Percentiles rank a stretch among this genome's conserved stretches.
Evolutionary conservation across 2,113 vertebrate species (phyloP).

Genomic region (Geococcyx californianus): DNA sequence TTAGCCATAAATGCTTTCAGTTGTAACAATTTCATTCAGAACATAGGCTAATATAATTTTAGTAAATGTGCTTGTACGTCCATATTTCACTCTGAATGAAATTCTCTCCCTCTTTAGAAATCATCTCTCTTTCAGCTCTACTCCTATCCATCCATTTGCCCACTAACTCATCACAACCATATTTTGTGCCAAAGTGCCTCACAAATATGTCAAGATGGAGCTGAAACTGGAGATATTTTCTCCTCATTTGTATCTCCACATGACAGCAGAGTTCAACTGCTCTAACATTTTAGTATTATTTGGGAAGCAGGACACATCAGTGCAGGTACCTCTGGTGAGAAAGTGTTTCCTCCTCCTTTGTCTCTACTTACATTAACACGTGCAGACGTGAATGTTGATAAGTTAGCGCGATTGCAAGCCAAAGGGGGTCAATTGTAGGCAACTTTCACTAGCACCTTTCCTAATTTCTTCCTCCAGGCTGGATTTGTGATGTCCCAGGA

Average conservation of each 20-base stretch:
- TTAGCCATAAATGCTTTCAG: background rate
- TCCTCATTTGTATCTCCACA: background rate
- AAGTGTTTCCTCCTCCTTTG: background rate
- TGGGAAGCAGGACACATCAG: background rate
- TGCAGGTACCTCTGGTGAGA: background rate
- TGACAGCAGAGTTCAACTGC: background rate
- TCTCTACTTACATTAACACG: background rate
- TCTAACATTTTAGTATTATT: background rate
- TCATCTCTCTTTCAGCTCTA: background rate
- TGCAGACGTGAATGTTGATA: background rate
- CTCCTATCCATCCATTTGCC: background rate
- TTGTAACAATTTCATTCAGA: background rate
- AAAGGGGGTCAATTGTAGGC: background rate
- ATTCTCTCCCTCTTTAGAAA: background rate
- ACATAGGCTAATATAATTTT: background rate
- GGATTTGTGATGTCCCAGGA: background rate
- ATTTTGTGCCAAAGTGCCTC: background rate
- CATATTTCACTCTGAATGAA: background rate
- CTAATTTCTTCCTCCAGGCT: background rate
- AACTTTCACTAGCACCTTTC: background rate
- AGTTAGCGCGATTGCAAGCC: background rate
- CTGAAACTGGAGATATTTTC: background rate
- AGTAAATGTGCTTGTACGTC: background rate
- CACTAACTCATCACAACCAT: accelerated
- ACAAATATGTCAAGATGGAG: background rate